These are phyloP conservation scores for Momotus momota DNA, from an alignment of 2,797 vertebrate genomes.

Conservation along the genomic window DNA sequence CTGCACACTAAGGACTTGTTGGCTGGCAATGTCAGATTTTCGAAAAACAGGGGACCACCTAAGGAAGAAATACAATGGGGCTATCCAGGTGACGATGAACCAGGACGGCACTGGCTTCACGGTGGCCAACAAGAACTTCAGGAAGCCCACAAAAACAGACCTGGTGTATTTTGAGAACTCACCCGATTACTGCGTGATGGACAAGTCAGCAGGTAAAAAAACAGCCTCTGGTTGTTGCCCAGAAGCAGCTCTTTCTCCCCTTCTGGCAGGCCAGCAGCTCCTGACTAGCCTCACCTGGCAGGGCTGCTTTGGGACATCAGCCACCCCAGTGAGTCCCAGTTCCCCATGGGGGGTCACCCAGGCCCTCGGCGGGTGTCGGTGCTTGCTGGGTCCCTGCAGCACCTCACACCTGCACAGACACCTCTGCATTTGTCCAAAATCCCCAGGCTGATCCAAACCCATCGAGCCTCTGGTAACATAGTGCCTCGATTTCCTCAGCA, in stretches of 20 bases:
- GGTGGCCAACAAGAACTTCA: slow-evolving; percentile 90
- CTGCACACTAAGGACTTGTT: slow-evolving; percentile 96
- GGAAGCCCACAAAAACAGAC: slow-evolving; percentile 92
- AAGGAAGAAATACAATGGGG: slow-evolving; percentile 92
- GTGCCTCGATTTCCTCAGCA: not conserved
- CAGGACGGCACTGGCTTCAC: slow-evolving; percentile 95
- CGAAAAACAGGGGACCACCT: slow-evolving; percentile 94
- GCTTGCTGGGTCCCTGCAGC: not conserved
- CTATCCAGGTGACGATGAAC: slow-evolving; percentile 96
- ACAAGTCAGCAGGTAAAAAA: slow-evolving; percentile 90
- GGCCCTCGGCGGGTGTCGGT: rapidly evolving
- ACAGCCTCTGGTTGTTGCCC: not conserved
- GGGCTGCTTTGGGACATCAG: not conserved
- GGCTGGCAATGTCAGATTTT: slow-evolving; percentile 96
- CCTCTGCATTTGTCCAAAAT: not conserved
- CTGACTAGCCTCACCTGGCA: not conserved
- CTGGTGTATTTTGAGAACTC: slow-evolving; percentile 98
- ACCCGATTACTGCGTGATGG: slow-evolving; percentile 95
- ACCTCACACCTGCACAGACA: not conserved
- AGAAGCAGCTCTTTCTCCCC: not conserved
- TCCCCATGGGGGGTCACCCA: not conserved
- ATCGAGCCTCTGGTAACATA: not conserved
- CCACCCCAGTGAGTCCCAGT: not conserved
- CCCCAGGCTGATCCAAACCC: not conserved
- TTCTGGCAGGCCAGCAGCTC: not conserved